Evolutionary conservation across 2,888 invertebrate genomes (phyloP).

Genomic region (Melinaea marsaeus): DNA sequence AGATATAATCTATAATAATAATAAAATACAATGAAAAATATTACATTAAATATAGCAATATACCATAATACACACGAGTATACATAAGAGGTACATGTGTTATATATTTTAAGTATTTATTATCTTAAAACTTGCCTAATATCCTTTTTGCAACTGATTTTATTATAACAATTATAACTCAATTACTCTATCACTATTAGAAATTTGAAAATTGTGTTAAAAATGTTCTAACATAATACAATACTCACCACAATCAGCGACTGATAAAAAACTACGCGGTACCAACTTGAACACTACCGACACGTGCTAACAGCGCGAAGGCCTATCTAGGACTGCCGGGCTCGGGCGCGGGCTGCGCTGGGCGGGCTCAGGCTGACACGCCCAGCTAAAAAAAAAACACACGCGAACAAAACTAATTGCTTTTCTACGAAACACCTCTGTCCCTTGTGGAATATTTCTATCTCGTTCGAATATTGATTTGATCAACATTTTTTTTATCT

Average conservation of each 20-base stretch:
- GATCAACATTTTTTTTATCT: slow-evolving; percentile 23
- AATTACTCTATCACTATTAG: no score
- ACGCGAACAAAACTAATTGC: slow-evolving; percentile 24
- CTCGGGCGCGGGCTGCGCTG: slow-evolving; percentile 40
- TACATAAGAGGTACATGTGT: no score
- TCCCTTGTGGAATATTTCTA: slow-evolving; percentile 20
- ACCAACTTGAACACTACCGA: slow-evolving; percentile 16
- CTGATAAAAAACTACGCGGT: slow-evolving; percentile 24
- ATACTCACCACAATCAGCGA: slow-evolving; percentile 27
- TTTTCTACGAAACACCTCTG: slow-evolving; percentile 27
- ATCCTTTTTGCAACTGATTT: no score
- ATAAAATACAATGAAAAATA: no score
- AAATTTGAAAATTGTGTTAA: no score
- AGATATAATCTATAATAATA: no score
- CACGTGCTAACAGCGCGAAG: slow-evolving; percentile 40
- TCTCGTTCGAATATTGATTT: slow-evolving; percentile 14
- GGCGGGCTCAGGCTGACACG: slow-evolving; percentile 64
- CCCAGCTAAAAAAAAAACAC: slow-evolving; percentile 43
- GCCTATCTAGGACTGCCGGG: slow-evolving; percentile 46
- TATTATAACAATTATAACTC: no score
- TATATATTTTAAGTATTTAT: no score
- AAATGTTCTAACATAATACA: neutral
- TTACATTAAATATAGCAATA: no score
- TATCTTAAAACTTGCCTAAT: no score
- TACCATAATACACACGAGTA: no score